phyloP scores from a whole-genome alignment of 2,113 vertebrate genomes.

The human region DNA sequence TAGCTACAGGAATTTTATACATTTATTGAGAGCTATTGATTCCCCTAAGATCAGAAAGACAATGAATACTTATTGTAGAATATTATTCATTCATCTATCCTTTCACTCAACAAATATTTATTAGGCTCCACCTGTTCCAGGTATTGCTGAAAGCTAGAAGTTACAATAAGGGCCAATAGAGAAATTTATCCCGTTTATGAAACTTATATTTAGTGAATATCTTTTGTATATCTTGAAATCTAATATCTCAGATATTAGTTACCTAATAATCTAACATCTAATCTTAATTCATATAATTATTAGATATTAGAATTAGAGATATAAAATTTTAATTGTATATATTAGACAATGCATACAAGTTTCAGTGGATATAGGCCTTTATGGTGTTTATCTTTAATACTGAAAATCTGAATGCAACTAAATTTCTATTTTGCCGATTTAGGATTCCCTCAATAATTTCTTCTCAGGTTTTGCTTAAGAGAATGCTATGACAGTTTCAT shows the following conservation, averaged over 20 bases:
- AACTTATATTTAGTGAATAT: not conserved
- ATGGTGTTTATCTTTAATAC: not conserved
- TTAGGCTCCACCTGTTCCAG: not conserved
- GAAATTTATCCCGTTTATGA: not conserved
- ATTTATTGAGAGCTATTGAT: conserved; percentile 10
- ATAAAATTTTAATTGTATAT: too few species aligned
- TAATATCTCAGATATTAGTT: not conserved
- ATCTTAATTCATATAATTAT: too few species aligned
- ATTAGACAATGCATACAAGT: not conserved
- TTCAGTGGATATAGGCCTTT: not conserved
- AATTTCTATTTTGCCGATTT: not conserved
- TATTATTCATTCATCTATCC: not conserved
- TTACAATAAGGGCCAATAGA: not conserved
- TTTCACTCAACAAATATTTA: not conserved
- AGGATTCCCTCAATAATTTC: not conserved
- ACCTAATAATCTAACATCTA: too few species aligned
- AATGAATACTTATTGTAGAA: not conserved
- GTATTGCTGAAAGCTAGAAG: not conserved
- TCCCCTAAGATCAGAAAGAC: not conserved
- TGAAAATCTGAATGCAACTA: not conserved
- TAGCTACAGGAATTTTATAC: not conserved
- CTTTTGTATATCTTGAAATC: not conserved
- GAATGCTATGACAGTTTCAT: not conserved
- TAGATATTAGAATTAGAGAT: too few species aligned
- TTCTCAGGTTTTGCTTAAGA: not conserved